Evolutionary conservation across 2,797 vertebrate genomes (phyloP).

Genomic region (Mormyrops attenuatus): DNA sequence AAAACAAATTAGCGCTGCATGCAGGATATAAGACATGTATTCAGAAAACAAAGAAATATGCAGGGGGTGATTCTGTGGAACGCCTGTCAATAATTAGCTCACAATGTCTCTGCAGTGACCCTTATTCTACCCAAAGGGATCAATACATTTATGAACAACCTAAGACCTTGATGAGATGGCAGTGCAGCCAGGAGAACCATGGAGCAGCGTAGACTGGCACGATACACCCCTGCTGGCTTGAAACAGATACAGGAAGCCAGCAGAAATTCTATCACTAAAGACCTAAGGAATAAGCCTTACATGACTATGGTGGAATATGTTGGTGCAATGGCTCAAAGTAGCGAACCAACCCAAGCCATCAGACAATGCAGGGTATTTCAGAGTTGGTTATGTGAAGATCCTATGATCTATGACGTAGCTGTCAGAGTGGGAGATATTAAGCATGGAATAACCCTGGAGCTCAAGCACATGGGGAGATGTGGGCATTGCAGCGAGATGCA

Average conservation of each 20-base stretch:
- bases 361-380: not conserved
- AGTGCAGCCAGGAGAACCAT: not conserved
- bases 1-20: not conserved
- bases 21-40: not conserved
- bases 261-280: not conserved
- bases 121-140: not conserved
- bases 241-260: not conserved
- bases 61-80: not conserved
- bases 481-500: not conserved
- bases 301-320: not conserved
- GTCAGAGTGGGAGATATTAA: not conserved
- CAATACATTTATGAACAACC: not conserved
- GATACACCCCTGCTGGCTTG: not conserved
- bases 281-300: not conserved
- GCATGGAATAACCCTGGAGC: not conserved
- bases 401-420: not conserved
- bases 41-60: not conserved
- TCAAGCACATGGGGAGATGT: not conserved
- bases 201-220: not conserved
- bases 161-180: not conserved
- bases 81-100: not conserved
- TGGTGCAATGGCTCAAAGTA: not conserved
- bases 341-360: not conserved
- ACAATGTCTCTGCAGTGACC: not conserved
- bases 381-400: not conserved